Base-by-base conservation (phyloP, 2,888 invertebrate genomes). In the Polydrusus pterygomalis region DNA sequence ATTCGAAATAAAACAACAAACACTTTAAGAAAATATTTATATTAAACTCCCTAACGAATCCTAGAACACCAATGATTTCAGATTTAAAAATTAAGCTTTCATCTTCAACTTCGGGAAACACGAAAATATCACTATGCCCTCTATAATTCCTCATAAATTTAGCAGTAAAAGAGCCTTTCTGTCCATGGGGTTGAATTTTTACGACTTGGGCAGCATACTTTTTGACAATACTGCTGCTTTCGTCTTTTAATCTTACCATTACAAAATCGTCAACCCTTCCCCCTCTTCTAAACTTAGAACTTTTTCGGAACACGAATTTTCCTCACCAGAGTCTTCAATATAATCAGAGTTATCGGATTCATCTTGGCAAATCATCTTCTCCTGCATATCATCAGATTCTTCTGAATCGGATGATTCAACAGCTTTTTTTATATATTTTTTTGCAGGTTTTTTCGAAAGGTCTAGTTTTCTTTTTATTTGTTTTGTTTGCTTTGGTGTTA, bases 1-100 rank as follows among this genome's bases (percentile, higher is more conserved):
- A n/a, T n/a, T n/a, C n/a, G n/a, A n/a, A n/a, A n/a, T n/a, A n/a
- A 40, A 40, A 40, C 40, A 40, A 6, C 40, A 40, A 40, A 40
- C 8, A 2, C 40, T 18, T 49, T 20, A 15, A 54, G n/a, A n/a
- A n/a, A n/a, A n/a, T n/a, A 20, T 54, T 17, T 54, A 13, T 18
- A 20, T 54, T 20, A 25, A 54, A 54, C 8, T 54, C 20, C 54
- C 10, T 9, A n/a, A n/a, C n/a, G n/a, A n/a, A n/a, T n/a, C n/a
- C n/a, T n/a, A n/a, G n/a, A n/a, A n/a, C n/a, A n/a, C n/a, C n/a
- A n/a, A n/a, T 54, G 25, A 54, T 54, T 13, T 54, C 54, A 6
- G 54, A 54, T 15, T 20, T 54, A 54, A 54, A 54, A 54, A 54
- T 54, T 9, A 54, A 9, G 20, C 54, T 54, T 20, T 13, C 2